A percentile compares a stretch with the other conserved stretches of the same genome.
These are phyloP conservation scores for Ophion ellenae DNA, from an alignment of 2,888 invertebrate genomes.

Conservation along the genomic window DNA sequence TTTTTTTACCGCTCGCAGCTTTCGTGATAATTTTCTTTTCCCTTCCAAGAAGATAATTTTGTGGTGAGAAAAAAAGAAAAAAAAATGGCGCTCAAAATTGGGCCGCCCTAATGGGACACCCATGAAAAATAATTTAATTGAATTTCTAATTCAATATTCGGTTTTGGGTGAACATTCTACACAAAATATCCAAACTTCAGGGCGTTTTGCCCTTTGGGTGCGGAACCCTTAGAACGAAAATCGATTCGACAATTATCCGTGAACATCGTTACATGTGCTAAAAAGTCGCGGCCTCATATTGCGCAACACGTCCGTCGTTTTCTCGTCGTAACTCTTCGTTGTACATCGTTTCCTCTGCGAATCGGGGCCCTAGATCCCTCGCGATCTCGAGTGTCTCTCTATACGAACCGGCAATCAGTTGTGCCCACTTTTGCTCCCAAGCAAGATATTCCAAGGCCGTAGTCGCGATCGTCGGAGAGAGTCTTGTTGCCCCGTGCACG, in stretches of 20 bases:
- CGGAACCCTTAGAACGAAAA: not conserved
- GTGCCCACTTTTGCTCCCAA: conserved; percentile 44
- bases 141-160: no score
- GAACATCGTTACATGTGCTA: not conserved
- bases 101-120: no score
- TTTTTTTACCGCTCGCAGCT: no score
- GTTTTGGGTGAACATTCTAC: no score
- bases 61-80: no score
- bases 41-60: no score
- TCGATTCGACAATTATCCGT: not conserved
- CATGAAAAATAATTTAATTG: no score
- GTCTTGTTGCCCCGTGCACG: conserved; percentile 39
- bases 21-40: no score
- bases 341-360: conserved; percentile 6
- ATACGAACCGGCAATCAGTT: conserved; percentile 15
- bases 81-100: no score
- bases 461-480: conserved; percentile 29
- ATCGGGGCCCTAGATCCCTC: conserved; percentile 12
- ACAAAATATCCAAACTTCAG: no score
- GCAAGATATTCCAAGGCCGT: conserved; percentile 52
- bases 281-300: not conserved
- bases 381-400: conserved; percentile 21
- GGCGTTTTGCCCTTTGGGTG: no score
- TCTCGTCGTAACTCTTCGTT: not conserved
- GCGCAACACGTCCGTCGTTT: not conserved